A percentile compares a stretch with the other conserved stretches of the same genome.
Conservation (phyloP, 2,797 vertebrate genomes). For the Lepilemur ruficaudatus region DNA sequence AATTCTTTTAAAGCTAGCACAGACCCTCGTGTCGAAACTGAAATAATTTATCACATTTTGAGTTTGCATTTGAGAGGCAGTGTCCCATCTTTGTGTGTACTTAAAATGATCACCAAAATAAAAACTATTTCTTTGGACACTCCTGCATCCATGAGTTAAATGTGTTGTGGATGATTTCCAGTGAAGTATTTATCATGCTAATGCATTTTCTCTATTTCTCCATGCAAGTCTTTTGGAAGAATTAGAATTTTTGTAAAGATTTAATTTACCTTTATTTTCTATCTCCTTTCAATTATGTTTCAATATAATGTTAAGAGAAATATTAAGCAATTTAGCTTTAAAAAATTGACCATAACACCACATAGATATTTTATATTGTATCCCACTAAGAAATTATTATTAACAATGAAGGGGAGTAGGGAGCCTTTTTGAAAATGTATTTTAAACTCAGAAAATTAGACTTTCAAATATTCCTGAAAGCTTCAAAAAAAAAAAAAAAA, state of each 20-base stretch:
- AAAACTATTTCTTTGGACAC: not conserved
- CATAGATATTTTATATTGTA: not conserved
- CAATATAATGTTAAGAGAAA: slow-evolving; percentile 42
- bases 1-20: not conserved
- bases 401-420: slow-evolving; percentile 47
- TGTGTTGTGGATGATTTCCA: not conserved
- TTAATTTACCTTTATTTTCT: slow-evolving; percentile 63
- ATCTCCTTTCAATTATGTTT: slow-evolving; percentile 55
- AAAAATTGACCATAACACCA: not conserved
- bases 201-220: slow-evolving; percentile 53
- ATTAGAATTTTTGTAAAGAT: slow-evolving; percentile 62
- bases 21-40: not conserved
- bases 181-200: slow-evolving; percentile 38
- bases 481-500: slow-evolving; percentile 77
- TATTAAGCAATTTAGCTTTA: not conserved
- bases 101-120: not conserved
- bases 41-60: slow-evolving; percentile 11
- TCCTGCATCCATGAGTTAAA: not conserved
- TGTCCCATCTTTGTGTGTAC: not conserved
- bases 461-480: slow-evolving; percentile 82
- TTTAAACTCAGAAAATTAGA: slow-evolving; percentile 83
- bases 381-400: slow-evolving; percentile 45
- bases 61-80: not conserved
- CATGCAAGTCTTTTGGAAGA: slow-evolving; percentile 42
- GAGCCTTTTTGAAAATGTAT: slow-evolving; percentile 69